Conservation (phyloP, 2,888 invertebrate genomes). For the Plagiodera versicolora region DNA sequence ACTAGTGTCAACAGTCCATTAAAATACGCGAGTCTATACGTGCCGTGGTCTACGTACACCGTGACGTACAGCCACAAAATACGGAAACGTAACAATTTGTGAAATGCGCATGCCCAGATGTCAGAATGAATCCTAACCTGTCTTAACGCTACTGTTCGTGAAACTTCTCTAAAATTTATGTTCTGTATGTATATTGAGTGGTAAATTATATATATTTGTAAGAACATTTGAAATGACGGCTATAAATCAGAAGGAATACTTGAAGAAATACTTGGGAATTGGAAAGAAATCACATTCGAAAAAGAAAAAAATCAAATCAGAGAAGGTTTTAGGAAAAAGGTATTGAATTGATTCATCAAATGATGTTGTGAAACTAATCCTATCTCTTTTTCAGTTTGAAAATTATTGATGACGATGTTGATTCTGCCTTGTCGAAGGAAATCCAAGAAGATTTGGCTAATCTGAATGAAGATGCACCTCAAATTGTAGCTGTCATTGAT, state of each 20-base stretch:
- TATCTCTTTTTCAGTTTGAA: conserved; percentile 64
- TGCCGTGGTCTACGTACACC: too few relatives aligned
- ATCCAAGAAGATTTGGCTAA: conserved; percentile 71
- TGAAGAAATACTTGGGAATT: conserved; percentile 74
- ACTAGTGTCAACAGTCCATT: too few relatives aligned
- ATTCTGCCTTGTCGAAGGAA: conserved; percentile 63
- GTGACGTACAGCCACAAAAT: too few relatives aligned
- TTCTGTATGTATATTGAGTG: too few relatives aligned
- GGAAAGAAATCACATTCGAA: conserved; percentile 65
- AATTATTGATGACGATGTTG: conserved; percentile 84
- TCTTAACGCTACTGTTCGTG: too few relatives aligned
- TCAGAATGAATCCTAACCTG: too few relatives aligned
- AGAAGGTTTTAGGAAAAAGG: conserved; percentile 36
- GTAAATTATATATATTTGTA: too few relatives aligned
- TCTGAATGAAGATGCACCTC: conserved; percentile 86
- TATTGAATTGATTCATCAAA: conserved; percentile 22
- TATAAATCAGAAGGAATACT: conserved; percentile 75
- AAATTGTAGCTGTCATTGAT: conserved; percentile 85
- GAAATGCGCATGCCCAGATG: too few relatives aligned
- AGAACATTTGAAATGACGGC: conserved; percentile 51
- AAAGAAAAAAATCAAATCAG: conserved; percentile 68
- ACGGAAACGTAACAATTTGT: too few relatives aligned
- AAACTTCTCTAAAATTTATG: too few relatives aligned
- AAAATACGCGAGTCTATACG: too few relatives aligned
- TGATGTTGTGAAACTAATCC: too few relatives aligned